Evolutionary conservation across 2,113 vertebrate genomes (phyloP).

Genomic region (Pyxicephalus adspersus): DNA sequence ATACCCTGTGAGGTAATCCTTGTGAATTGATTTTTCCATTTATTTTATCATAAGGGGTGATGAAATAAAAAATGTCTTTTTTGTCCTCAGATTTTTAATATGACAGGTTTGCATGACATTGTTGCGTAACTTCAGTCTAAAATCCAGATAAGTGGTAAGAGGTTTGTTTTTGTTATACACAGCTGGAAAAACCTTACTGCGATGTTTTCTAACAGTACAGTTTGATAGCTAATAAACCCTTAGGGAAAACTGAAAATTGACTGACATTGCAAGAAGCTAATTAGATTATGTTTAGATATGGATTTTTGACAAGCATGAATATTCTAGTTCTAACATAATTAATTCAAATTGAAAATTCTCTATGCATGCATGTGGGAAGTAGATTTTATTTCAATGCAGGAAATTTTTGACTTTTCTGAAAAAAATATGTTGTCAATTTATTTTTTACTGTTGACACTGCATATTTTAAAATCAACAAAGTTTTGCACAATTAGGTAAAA

Average conservation of each 20-base stretch:
- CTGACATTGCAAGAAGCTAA: slow-evolving; percentile 32
- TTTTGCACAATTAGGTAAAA: neutral
- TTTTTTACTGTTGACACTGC: neutral
- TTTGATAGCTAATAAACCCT: slow-evolving; percentile 27
- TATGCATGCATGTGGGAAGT: neutral
- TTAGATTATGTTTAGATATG: slow-evolving; percentile 35
- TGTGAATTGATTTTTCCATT: too few relatives aligned
- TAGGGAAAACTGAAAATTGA: slow-evolving; percentile 13
- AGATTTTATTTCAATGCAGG: neutral
- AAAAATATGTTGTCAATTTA: neutral
- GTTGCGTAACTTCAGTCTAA: neutral
- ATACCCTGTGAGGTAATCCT: too few relatives aligned
- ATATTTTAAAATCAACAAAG: neutral
- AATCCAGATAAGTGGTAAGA: neutral
- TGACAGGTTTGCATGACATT: too few relatives aligned
- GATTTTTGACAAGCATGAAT: slow-evolving; percentile 19
- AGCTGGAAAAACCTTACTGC: slow-evolving; percentile 16
- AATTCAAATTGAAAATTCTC: neutral
- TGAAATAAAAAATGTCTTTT: too few relatives aligned
- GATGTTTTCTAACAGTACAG: slow-evolving; percentile 12
- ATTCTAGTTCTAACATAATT: slow-evolving; percentile 27
- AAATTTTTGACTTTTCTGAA: neutral
- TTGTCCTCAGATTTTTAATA: too few relatives aligned
- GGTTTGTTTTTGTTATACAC: neutral
- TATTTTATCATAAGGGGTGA: too few relatives aligned